These are phyloP conservation scores for Indri indri DNA, from an alignment of 2,113 vertebrate genomes.

Conservation along the genomic window DNA sequence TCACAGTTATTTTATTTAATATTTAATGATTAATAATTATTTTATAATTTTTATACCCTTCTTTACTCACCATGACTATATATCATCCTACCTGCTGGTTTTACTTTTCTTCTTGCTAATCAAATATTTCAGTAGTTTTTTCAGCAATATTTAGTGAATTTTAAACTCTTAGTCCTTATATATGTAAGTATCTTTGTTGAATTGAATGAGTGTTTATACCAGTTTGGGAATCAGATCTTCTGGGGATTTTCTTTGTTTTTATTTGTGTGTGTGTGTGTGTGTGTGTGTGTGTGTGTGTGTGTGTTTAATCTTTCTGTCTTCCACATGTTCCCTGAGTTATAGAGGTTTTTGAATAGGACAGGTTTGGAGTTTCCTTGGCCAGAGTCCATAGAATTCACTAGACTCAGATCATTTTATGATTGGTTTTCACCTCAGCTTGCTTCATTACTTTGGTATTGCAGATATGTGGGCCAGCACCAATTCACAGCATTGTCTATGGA, in stretches of 20 bases:
- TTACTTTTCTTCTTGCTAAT: not conserved
- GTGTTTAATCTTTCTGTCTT: not conserved
- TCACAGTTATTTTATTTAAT: not conserved
- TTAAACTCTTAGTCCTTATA: not conserved
- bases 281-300: too few species aligned
- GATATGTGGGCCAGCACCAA: not conserved
- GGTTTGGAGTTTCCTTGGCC: not conserved
- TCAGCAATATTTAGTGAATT: not conserved
- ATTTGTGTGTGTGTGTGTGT: too few species aligned
- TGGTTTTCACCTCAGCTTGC: not conserved
- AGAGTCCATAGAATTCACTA: not conserved
- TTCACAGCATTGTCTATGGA: not conserved
- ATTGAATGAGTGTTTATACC: slow-evolving; percentile 7
- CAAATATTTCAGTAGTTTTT: not conserved
- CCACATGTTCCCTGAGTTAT: not conserved
- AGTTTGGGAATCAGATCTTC: not conserved
- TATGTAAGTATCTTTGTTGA: not conserved
- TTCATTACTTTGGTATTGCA: not conserved
- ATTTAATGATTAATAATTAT: not conserved
- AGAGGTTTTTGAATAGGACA: not conserved
- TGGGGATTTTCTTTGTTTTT: too few species aligned
- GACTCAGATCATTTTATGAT: not conserved
- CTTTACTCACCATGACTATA: not conserved
- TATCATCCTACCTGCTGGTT: not conserved
- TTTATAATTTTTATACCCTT: not conserved